Evolutionary conservation across 1,140 invertebrate genomes (phyloP).

Genomic region (Aradophagus sp.): DNA sequence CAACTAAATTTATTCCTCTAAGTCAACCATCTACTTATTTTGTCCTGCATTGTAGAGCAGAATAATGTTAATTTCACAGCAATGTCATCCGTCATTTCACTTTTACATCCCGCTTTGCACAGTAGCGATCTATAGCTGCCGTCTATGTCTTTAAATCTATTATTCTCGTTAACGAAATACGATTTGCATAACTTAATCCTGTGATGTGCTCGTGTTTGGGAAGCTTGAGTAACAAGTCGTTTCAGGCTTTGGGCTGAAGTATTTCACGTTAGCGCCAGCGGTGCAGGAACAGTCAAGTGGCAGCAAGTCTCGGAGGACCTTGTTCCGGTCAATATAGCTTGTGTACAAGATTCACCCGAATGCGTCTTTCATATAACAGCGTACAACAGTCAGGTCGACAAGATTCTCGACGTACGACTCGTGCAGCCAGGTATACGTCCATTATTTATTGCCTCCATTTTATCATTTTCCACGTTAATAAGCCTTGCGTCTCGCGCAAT

Average conservation of each 20-base stretch:
- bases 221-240: slow-evolving; percentile 60
- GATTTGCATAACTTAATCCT: slow-evolving; percentile 17
- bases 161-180: slow-evolving; percentile 25
- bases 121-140: slow-evolving; percentile 38
- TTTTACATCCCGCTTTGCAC: slow-evolving; percentile 48
- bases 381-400: slow-evolving; percentile 98
- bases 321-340: slow-evolving; percentile 97
- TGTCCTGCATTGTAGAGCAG: too few relatives aligned
- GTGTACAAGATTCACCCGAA: slow-evolving; percentile 95
- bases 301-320: slow-evolving; percentile 97
- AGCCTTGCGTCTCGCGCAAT: too few relatives aligned
- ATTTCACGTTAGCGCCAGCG: slow-evolving; percentile 94
- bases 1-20: too few relatives aligned
- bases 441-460: too few relatives aligned
- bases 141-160: slow-evolving; percentile 32
- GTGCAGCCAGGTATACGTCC: slow-evolving; percentile 90
- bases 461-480: too few relatives aligned
- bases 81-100: slow-evolving; percentile 48
- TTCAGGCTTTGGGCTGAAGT: slow-evolving; percentile 97
- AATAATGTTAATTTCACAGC: too few relatives aligned
- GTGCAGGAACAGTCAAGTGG: slow-evolving; percentile 94
- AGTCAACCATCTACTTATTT: too few relatives aligned
- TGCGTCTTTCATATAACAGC: slow-evolving; percentile 98
- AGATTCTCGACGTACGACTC: slow-evolving; percentile 96
- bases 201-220: slow-evolving; percentile 15